phyloP scores from a whole-genome alignment of 2,888 invertebrate genomes.

The Alitta virens region DNA sequence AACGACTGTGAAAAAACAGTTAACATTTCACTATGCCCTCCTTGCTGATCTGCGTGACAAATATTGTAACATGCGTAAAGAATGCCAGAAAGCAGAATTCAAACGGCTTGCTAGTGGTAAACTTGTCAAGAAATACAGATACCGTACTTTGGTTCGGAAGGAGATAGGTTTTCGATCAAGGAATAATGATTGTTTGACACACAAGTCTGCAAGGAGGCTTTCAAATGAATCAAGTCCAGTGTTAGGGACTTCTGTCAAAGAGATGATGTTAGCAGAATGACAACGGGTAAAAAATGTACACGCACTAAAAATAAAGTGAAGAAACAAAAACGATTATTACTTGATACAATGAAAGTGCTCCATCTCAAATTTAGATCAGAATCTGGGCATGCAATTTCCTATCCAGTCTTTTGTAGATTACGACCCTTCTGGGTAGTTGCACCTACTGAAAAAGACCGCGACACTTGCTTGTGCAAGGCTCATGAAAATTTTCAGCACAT shows the following conservation, averaged over 20 bases:
- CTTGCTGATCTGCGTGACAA: too few species aligned
- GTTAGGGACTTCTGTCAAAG: constrained; percentile 9
- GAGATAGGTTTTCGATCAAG: too few species aligned
- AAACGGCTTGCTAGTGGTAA: too few species aligned
- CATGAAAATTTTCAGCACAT: not conserved
- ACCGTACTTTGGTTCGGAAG: too few species aligned
- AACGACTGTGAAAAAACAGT: too few species aligned
- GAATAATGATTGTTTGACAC: too few species aligned
- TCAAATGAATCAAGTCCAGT: too few species aligned
- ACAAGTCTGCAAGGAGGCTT: too few species aligned
- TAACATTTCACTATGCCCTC: too few species aligned
- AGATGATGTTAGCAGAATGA: constrained; percentile 29
- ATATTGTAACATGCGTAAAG: too few species aligned
- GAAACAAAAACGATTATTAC: constrained; percentile 26
- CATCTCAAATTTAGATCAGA: constrained; percentile 24
- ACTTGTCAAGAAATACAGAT: too few species aligned
- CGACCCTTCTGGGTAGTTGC: constrained; percentile 27
- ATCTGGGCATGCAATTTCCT: constrained; percentile 12
- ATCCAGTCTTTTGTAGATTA: constrained; percentile 25
- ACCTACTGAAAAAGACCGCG: not conserved
- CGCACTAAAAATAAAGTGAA: constrained; percentile 21
- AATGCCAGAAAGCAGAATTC: too few species aligned
- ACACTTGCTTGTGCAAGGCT: not conserved
- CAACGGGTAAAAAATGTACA: constrained; percentile 26
- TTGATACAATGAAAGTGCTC: constrained; percentile 24